Evolutionary conservation across 2,797 vertebrate species (phyloP).

Genomic region (Anguilla anguilla): DNA sequence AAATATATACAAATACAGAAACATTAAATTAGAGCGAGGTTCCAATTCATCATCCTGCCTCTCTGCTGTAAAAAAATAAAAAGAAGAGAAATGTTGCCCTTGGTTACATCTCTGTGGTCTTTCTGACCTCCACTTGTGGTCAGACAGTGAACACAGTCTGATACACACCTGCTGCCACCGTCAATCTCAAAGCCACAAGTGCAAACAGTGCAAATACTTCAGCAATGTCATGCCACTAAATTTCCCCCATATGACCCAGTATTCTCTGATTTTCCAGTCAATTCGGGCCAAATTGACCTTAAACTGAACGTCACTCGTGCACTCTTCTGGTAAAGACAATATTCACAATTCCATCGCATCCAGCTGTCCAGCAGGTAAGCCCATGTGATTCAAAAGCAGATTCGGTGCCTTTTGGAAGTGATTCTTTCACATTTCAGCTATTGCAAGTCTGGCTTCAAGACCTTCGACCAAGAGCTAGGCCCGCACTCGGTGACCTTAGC

Average conservation of each 20-base stretch:
- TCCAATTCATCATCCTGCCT: not conserved
- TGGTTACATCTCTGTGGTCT: not conserved
- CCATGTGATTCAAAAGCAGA: not conserved
- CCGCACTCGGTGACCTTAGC: not conserved
- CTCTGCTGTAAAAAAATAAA: not conserved
- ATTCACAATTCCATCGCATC: not conserved
- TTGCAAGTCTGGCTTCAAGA: not conserved
- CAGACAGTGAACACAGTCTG: not conserved
- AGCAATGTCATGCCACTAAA: not conserved
- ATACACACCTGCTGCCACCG: not conserved
- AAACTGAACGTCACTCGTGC: not conserved
- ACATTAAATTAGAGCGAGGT: not conserved
- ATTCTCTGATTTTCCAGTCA: not conserved
- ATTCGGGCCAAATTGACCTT: not conserved
- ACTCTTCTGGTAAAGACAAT: not conserved
- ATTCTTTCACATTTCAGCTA: not conserved
- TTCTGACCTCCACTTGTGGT: not conserved
- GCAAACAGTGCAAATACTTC: not conserved
- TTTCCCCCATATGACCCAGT: not conserved
- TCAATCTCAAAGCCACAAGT: not conserved
- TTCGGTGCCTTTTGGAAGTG: not conserved
- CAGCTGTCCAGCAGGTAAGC: not conserved
- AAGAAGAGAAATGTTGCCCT: not conserved
- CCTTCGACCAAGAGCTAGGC: not conserved
- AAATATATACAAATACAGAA: no score